Evolutionary conservation across 1,140 invertebrate species (phyloP).

Genomic region (Drosophila kikkawai): DNA sequence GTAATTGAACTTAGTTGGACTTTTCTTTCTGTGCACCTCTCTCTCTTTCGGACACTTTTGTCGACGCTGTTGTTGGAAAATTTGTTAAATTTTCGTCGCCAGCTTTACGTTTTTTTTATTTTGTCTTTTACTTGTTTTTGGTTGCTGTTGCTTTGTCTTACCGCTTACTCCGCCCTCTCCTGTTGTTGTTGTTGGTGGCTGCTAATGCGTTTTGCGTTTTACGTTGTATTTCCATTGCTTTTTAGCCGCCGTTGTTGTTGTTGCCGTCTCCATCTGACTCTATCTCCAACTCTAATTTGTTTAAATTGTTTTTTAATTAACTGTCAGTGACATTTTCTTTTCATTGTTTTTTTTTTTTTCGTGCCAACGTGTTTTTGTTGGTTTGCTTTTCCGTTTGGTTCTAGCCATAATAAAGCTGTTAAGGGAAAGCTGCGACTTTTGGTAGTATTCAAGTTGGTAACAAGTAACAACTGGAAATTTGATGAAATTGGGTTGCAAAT

Average conservation of each 20-base stretch:
- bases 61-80: slow-evolving; percentile 52
- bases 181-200: slow-evolving; percentile 21
- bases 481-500: slow-evolving; percentile 38
- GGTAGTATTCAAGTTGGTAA: slow-evolving; percentile 5
- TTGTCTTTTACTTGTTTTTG: slow-evolving; percentile 47
- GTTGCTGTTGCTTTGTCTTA: slow-evolving; percentile 15
- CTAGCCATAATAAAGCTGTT: slow-evolving; percentile 71
- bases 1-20: neutral
- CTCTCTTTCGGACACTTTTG: slow-evolving; percentile 34
- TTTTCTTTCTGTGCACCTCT: slow-evolving; percentile 22
- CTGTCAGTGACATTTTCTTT: slow-evolving; percentile 82
- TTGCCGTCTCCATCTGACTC: slow-evolving; percentile 42
- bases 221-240: slow-evolving; percentile 52
- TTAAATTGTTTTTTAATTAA: slow-evolving; percentile 84
- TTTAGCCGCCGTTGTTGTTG: slow-evolving; percentile 8
- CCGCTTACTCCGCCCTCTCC: slow-evolving; percentile 32
- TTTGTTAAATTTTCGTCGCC: slow-evolving; percentile 80
- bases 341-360: slow-evolving; percentile 63
- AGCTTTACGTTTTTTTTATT: slow-evolving; percentile 67
- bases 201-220: slow-evolving; percentile 66
- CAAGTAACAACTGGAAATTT: slow-evolving; percentile 18
- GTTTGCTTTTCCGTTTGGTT: slow-evolving; percentile 16
- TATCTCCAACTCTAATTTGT: slow-evolving; percentile 79
- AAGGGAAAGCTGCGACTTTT: slow-evolving; percentile 61
- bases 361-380: slow-evolving; percentile 13